phyloP scores from a whole-genome alignment of 2,797 vertebrate genomes.

The Apodemus agrarius region DNA sequence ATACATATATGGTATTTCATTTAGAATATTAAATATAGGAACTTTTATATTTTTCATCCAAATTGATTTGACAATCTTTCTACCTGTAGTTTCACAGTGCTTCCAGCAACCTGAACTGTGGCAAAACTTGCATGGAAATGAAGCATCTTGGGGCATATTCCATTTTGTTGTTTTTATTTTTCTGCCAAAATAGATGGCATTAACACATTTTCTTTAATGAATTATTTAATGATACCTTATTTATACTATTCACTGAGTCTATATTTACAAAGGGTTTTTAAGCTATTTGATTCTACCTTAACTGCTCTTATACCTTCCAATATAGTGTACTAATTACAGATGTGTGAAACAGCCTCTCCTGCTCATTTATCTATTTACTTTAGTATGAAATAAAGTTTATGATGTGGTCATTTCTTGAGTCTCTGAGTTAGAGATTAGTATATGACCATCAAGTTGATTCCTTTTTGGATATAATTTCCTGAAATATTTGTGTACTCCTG shows the following conservation, averaged over 20 bases:
- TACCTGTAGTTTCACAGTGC: neutral
- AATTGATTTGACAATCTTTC: neutral
- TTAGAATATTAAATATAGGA: neutral
- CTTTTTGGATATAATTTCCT: neutral
- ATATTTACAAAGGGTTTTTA: neutral
- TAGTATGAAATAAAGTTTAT: too few species aligned
- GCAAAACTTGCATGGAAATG: neutral
- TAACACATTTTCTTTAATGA: too few species aligned
- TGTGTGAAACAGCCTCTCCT: neutral
- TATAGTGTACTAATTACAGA: neutral
- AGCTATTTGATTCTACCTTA: neutral
- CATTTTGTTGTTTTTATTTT: neutral
- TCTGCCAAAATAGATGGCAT: neutral
- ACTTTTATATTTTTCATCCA: neutral
- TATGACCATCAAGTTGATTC: neutral
- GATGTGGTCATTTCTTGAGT: neutral
- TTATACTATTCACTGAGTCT: too few species aligned
- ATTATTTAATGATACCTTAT: too few species aligned
- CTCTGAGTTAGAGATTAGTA: neutral
- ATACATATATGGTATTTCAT: neutral
- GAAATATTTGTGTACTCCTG: neutral
- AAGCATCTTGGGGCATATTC: neutral
- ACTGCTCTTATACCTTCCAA: neutral
- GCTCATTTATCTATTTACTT: neutral
- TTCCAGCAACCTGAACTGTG: neutral